Percentiles rank a stretch among this genome's conserved stretches.
phyloP scores from a whole-genome alignment of 2,797 vertebrate species.

The Sebastolobus alascanus region DNA sequence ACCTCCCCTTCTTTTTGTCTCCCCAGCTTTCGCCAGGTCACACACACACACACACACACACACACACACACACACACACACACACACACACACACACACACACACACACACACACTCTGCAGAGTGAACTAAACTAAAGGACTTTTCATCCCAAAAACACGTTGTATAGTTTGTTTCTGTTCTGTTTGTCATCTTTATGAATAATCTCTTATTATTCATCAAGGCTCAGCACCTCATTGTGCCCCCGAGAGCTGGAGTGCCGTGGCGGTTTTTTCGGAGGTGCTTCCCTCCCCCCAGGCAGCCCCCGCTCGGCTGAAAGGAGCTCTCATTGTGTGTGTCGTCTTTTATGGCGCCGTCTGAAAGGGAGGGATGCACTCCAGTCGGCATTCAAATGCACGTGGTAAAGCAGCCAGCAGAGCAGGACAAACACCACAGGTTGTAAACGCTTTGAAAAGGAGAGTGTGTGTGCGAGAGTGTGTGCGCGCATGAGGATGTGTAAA shows the following conservation, averaged over 20 bases:
- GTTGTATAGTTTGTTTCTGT: slow-evolving; percentile 69
- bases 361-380: slow-evolving; percentile 81
- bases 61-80: slow-evolving; percentile 40
- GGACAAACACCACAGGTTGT: slow-evolving; percentile 83
- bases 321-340: slow-evolving; percentile 81
- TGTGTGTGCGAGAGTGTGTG: slow-evolving; percentile 47
- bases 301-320: slow-evolving; percentile 74
- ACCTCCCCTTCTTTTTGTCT: slow-evolving; percentile 70
- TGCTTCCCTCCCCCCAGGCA: slow-evolving; percentile 72
- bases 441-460: slow-evolving; percentile 73
- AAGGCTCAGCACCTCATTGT: slow-evolving; percentile 77
- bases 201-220: slow-evolving; percentile 78
- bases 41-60: slow-evolving; percentile 33
- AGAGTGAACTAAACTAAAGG: slow-evolving; percentile 48
- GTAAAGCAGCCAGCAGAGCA: slow-evolving; percentile 79
- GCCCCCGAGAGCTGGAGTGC: slow-evolving; percentile 70
- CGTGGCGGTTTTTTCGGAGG: slow-evolving; percentile 70
- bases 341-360: slow-evolving; percentile 81
- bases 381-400: slow-evolving; percentile 81
- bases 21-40: slow-evolving; percentile 63
- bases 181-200: slow-evolving; percentile 77
- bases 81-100: no score
- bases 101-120: no score
- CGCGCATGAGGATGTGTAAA: slow-evolving; percentile 41
- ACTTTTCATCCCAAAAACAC: slow-evolving; percentile 62